Base-by-base conservation (phyloP, 2,113 vertebrate genomes). In the Gavia stellata region DNA sequence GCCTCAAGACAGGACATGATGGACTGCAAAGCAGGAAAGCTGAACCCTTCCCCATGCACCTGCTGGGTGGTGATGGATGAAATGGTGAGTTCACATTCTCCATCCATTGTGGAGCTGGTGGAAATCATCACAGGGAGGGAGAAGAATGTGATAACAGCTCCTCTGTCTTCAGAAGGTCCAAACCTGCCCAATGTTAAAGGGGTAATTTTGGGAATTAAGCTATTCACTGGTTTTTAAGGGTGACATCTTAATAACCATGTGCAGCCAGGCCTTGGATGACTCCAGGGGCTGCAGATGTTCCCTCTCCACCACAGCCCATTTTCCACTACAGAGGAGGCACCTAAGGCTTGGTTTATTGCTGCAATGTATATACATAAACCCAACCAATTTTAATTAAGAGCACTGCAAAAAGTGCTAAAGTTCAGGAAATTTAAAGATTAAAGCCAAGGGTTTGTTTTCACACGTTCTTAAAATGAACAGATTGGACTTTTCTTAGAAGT, bases 341-440 rank as follows among this genome's bases (percentile, higher is more conserved):
- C 74, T 47, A 42, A 68, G 17, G 29, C 61, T 62, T 81, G 50
- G 36, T 94, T 92, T 87, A 86, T 81, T 59, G 66, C 79, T 61
- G 45, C 23, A n/a, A 42, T 4, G 21, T 44, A 44, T 56, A 45
- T 33, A 79, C 50, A 58, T 40, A 84, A 74, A 71, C 50, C 36
- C 9, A 65, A 78, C 70, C 58, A 70, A n/a, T 59, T 94, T 94
- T 94, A 95, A 94, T 96, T 94, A 95, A 95, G 31, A 86, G 34
- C 21, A 25, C 70, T 47, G 92, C 70, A 85, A 84, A 73, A 90
- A 52, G 59, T 72, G 73, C 63, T 88, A 28, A 68, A 84, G 49
- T 75, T 65, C 86, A 94, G 92, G 94, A 90, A 96, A 95, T 95
- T 77, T 89, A 81, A 93, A 75, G 68, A 72, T 90, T 84, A 95